Evolutionary conservation across 2,113 vertebrate genomes (phyloP), one percentile per base, ranked within the genome.

Genomic region (Hucho hucho): DNA sequence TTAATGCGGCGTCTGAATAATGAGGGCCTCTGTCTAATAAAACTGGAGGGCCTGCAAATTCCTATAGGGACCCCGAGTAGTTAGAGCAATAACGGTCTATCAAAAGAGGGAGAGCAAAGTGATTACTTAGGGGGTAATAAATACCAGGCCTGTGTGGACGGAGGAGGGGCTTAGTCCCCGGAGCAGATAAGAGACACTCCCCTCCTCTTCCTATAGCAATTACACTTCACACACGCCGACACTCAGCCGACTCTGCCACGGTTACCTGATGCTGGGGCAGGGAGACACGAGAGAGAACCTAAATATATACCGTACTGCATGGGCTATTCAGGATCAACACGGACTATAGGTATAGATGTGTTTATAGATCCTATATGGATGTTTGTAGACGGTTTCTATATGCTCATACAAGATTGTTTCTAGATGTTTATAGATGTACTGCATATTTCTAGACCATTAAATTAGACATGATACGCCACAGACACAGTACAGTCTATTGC

Each of bases 81-180:
- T 92, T 92, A 89, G 89, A 86, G 81, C 83, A 92, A 88, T 87
- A 93, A 89, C 78, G 90, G 81, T 90, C 88, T 91, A 93, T 92
- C 83, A 92, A 90, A 94, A 94, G 82, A 94, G 85, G 9, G 37
- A 84, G 89, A 90, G 85, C 90, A 86, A 94, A 90, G 82, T 86
- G 91, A 93, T 93, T 93, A 93, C 80, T 89, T 89, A 89, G 83
- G 89, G 77, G 84, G 84, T 90, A 94, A 91, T 89, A 91, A 93
- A 92, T 92, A 91, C 68, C 90, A 87, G 81, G 76, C 81, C 77
- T 89, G 76, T 87, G 91, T 90, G 92, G 91, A 84, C 83, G 90
- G 83, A 81, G 85, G 53, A 70, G 58, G 69, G 25, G 47, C 13
- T 11, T 53, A 70, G 47, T 49, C 25, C 43, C 4, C 9, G 14